These are phyloP conservation scores for Chironomus striatipennis DNA, from an alignment of 1,140 invertebrate species.

Conservation along the genomic window DNA sequence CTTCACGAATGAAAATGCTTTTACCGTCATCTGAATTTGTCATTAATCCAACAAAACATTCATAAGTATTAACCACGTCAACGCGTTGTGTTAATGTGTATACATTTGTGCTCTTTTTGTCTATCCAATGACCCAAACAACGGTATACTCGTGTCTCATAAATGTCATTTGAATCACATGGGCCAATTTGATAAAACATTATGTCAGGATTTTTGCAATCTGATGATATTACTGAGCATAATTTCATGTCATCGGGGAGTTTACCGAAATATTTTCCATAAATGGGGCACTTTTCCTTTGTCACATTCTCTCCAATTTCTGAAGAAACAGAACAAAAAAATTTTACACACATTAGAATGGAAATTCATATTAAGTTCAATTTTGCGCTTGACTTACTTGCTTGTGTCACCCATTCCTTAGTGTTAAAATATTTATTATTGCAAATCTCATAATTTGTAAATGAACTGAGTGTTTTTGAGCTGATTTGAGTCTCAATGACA, in stretches of 20 bases:
- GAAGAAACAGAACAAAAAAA: neutral
- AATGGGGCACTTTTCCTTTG: neutral
- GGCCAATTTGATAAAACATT: slow-evolving; percentile 8
- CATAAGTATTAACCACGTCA: slow-evolving; percentile 18
- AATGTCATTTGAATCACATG: neutral
- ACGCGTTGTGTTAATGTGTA: neutral
- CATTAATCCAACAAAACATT: slow-evolving; percentile 20
- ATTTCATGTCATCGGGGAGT: neutral
- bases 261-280: slow-evolving; percentile 1
- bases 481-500: neutral
- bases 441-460: slow-evolving; percentile 3
- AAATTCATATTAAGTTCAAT: neutral
- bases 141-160: slow-evolving; percentile 12
- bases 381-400: neutral
- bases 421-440: neutral
- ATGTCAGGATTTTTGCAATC: neutral
- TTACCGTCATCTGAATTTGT: neutral
- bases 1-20: slow-evolving; percentile 11
- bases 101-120: neutral
- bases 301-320: neutral
- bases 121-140: neutral
- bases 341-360: neutral
- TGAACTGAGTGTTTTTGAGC: neutral
- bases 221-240: neutral
- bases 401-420: neutral